Evolutionary conservation across 2,888 invertebrate genomes (phyloP), one percentile per base, ranked within the genome.

Genomic region (Petrophora chlorosata): DNA sequence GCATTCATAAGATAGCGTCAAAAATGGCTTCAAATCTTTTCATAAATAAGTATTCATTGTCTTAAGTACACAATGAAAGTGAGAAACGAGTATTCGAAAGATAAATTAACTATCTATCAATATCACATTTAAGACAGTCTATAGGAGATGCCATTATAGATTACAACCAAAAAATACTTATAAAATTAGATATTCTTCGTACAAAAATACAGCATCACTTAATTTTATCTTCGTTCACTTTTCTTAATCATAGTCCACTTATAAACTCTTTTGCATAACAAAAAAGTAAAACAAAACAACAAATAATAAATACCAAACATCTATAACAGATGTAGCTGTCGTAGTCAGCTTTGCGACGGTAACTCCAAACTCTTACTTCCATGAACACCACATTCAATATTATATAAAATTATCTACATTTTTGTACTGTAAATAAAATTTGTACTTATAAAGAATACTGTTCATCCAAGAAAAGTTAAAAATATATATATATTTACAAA

Each of bases 111-210:
- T 69, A 72, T 45, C 74, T 70, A 77, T 72, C 73, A 73, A 74
- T 81, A 82, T 82, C 82, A 82, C 82, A 82, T 76, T 65, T 66
- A 70, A 68, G 73, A 79, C 82, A 82, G 82, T 82, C 82, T 79
- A 76, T 70, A 72, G 62, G 75, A 76, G 73, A 78, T 76, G 72
- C 70, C 74, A 63, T 71, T 71, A 63, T 25, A 73, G 53, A 68
- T 67, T 76, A 43, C 70, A 79, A 79, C 69, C 73, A 67, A 77
- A 70, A n/a, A 62, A 63, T 63, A 57, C 53, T 58, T 63, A 67
- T 59, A 63, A 67, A 65, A 54, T 45, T 59, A 61, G 54, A 54
- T 54, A 56, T 59, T 62, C 61, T 59, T 58, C 59, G 41, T 70
- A 73, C 51, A 73, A 73, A 74, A 70, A 75, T 74, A 74, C 60